Conservation (phyloP, 2,113 vertebrate genomes). For the Microtus pennsylvanicus region DNA sequence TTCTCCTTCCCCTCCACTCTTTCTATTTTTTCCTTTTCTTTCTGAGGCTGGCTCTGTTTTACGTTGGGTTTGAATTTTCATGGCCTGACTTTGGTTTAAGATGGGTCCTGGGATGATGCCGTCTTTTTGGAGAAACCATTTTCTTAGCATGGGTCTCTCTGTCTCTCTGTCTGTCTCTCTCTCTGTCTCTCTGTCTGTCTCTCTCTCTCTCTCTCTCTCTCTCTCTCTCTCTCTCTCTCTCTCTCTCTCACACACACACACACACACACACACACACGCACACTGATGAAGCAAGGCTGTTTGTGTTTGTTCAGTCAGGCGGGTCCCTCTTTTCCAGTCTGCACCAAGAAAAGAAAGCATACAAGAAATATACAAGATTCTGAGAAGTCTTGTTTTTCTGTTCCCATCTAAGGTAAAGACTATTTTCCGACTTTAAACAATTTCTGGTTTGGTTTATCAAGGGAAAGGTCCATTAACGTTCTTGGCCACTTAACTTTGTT, state of each 20-base stretch:
- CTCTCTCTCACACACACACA: too few relatives aligned
- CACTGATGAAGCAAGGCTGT: neutral
- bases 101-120: neutral
- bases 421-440: neutral
- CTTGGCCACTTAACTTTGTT: neutral
- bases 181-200: too few relatives aligned
- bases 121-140: slow-evolving; percentile 24
- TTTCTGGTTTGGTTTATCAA: slow-evolving; percentile 16
- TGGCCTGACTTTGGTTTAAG: slow-evolving; percentile 49
- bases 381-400: neutral
- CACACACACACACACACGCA: neutral
- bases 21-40: neutral
- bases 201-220: too few relatives aligned
- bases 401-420: too few relatives aligned
- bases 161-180: too few relatives aligned
- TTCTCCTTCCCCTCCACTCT: too few relatives aligned
- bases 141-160: neutral
- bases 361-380: neutral
- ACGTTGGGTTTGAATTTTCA: neutral
- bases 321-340: neutral
- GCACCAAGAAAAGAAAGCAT: neutral
- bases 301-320: neutral
- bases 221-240: too few relatives aligned
- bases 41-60: neutral
- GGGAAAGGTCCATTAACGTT: neutral